A percentile compares a stretch with the other conserved stretches of the same genome.
phyloP scores from a whole-genome alignment of 30 jellyfish, hydroid and myxozoan genomes.

The Cassiopea xamachana region DNA sequence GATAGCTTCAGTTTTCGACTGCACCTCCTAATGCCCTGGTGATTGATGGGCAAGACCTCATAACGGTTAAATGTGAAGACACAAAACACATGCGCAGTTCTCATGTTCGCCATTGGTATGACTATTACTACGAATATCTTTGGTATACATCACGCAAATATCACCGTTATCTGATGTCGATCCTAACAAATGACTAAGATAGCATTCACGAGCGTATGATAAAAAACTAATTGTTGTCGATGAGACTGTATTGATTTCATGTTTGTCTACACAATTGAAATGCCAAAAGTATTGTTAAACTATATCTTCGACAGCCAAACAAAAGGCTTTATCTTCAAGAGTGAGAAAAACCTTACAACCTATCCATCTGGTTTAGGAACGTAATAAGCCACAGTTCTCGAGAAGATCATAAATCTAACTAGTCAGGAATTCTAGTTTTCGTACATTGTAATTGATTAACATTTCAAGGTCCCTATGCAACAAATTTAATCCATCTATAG shows the following conservation, averaged over 20 bases:
- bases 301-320: constrained; percentile 5
- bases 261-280: neutral
- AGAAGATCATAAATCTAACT: neutral
- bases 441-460: too few relatives aligned
- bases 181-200: neutral
- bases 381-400: constrained; percentile 1
- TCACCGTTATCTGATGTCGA: constrained; percentile 3
- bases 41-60: too few relatives aligned
- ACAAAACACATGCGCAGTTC: neutral
- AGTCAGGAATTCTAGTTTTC: too few relatives aligned
- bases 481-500: too few relatives aligned
- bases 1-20: too few relatives aligned
- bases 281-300: neutral
- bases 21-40: too few relatives aligned
- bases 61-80: too few relatives aligned
- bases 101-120: neutral
- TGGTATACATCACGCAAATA: neutral
- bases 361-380: constrained; percentile 11
- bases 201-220: neutral
- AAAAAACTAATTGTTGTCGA: neutral
- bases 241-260: neutral
- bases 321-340: constrained; percentile 12
- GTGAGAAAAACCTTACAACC: neutral
- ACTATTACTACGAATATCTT: neutral
- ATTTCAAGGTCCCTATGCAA: too few relatives aligned